Percentiles rank a stretch among this genome's conserved stretches.
Conservation (phyloP, 2,888 invertebrate genomes). For the Xiphydria camelus region DNA sequence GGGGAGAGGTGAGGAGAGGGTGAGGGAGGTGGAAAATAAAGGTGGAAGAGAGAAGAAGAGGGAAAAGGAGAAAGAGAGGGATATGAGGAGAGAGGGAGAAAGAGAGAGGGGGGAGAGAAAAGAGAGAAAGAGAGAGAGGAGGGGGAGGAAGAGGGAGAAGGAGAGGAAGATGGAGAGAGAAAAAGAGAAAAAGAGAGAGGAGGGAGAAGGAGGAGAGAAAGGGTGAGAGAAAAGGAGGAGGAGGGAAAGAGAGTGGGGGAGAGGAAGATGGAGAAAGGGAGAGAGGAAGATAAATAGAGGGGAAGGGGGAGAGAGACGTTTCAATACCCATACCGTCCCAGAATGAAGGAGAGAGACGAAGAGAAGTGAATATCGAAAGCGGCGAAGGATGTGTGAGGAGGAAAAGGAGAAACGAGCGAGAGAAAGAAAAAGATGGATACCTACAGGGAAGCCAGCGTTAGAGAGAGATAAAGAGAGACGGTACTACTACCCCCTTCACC, state of each 20-base stretch:
- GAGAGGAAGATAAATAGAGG: too few relatives aligned
- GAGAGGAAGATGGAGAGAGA: slow-evolving; percentile 5
- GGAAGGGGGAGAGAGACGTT: slow-evolving; percentile 1
- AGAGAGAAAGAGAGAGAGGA: slow-evolving; percentile 4
- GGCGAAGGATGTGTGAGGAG: too few relatives aligned
- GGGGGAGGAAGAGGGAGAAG: slow-evolving; percentile 6
- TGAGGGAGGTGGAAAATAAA: too few relatives aligned
- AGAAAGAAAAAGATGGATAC: slow-evolving; percentile 9
- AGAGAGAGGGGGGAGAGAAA: background rate
- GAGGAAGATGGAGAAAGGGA: too few relatives aligned
- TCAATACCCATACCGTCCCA: too few relatives aligned
- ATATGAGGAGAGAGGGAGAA: background rate
- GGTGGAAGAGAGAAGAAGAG: slow-evolving; percentile 2
- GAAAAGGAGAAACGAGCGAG: too few relatives aligned
- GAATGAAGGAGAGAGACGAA: too few relatives aligned
- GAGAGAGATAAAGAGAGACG: slow-evolving; percentile 7
- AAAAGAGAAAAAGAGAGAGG: slow-evolving; percentile 6
- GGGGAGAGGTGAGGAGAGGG: too few relatives aligned
- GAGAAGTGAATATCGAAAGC: too few relatives aligned
- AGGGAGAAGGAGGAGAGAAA: slow-evolving; percentile 12
- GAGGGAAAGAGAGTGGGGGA: slow-evolving; percentile 2
- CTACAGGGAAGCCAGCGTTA: too few relatives aligned
- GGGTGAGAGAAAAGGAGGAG: background rate
- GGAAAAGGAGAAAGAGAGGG: background rate
- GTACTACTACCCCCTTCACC: too few relatives aligned